Evolutionary conservation across 2,797 vertebrate genomes (phyloP), one percentile per base, ranked within the genome.

Genomic region (Scolopax rusticola): DNA sequence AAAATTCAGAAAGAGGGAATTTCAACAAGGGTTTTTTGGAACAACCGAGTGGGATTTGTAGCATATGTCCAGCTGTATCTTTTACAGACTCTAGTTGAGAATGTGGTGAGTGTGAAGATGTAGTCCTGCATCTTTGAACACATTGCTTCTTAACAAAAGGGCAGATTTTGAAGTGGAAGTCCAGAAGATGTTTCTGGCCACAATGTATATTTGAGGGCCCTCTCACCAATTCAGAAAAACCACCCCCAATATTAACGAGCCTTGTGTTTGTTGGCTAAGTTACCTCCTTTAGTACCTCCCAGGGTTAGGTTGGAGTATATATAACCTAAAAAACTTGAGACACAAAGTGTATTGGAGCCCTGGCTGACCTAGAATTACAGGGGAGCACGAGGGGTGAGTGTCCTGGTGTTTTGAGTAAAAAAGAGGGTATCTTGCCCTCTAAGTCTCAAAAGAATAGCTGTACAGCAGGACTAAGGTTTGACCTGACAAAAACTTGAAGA

Each of bases 161-260:
- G 17, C 12, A 40, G 41, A 45, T 67, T 76, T 81, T 30, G 69
- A n/a, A 77, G 43, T 21, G 33, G 28, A 82, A 45, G 24, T 79
- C 63, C 24, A 32, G 30, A 59, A 48, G 47, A 30, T 32, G 12
- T 28, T 90, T 86, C 40, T 78, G 43, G 6, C 16, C 11, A 3
- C 30, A 24, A 6, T 27, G 2, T 51, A 15, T 32, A 23, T 65
- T 15, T 75, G 20, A 61, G 40, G 65, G 9, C 5, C 16, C 5
- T 82, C 9, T 61, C 36, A 40, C 3, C 4, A 51, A 9, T 87
- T 82, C 15, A n/a, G 53, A 27, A 67, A 51, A 84, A 28, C 0
- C 9, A 20, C 2, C 8, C 6, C 3, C n/a, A 28, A 12, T 65
- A 27, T 40, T 57, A 15, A 9, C 0, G 4, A 84, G 24, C 51